Evolutionary conservation across 2,113 vertebrate species (phyloP).

Genomic region (Nerophis ophidion): DNA sequence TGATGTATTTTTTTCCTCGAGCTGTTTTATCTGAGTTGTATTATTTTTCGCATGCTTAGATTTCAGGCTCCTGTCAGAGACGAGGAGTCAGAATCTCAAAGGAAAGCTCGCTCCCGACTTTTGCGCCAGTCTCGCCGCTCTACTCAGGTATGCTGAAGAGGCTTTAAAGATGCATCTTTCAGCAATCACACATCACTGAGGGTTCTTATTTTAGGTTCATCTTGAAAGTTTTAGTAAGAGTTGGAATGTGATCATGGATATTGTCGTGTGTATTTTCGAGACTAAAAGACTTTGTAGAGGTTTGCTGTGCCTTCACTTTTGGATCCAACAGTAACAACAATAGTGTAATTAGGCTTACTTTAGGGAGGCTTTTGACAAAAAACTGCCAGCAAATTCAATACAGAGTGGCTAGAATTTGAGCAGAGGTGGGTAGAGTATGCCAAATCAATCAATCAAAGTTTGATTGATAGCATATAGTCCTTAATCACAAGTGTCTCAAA

Average conservation of each 20-base stretch:
- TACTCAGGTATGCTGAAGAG: slow-evolving; percentile 75
- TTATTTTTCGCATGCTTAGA: slow-evolving; percentile 47
- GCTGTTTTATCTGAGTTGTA: background rate
- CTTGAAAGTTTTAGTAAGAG: background rate
- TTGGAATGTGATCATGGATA: background rate
- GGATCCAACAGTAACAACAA: no score
- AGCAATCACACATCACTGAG: background rate
- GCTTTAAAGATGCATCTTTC: background rate
- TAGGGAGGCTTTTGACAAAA: no score
- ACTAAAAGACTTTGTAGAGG: no score
- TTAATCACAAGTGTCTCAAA: no score
- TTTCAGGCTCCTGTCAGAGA: slow-evolving; percentile 84
- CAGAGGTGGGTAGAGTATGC: no score
- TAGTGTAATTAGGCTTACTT: no score
- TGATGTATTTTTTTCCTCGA: background rate
- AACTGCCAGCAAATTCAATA: no score
- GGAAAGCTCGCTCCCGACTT: slow-evolving; percentile 85
- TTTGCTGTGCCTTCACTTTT: no score
- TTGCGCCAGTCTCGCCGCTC: slow-evolving; percentile 85
- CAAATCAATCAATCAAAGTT: no score
- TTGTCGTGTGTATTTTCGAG: no score
- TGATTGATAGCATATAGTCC: no score
- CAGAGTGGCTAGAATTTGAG: no score
- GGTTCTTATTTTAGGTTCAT: background rate
- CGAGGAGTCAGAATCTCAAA: slow-evolving; percentile 87